phyloP scores from a whole-genome alignment of 2,888 invertebrate genomes.

The Uloborus plumipes region DNA sequence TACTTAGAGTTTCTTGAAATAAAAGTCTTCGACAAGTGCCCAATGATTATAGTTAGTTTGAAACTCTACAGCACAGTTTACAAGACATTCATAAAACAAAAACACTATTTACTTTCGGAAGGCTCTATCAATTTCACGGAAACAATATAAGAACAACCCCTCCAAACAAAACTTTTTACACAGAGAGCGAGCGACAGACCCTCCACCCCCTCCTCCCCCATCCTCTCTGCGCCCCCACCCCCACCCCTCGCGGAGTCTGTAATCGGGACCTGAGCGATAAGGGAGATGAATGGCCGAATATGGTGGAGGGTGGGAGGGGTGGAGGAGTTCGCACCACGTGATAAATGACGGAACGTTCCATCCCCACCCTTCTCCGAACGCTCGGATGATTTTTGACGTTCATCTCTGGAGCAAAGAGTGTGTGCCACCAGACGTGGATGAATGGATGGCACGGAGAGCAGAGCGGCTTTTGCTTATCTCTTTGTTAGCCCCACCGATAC shows the following conservation, averaged over 20 bases:
- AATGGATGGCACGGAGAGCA: conserved; percentile 35
- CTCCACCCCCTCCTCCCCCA: not conserved
- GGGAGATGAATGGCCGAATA: conserved; percentile 61
- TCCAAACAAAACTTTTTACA: conserved; percentile 36
- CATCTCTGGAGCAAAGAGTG: conserved; percentile 13
- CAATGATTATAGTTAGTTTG: too few species aligned
- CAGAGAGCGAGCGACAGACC: conserved; percentile 12
- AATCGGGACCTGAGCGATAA: conserved; percentile 55
- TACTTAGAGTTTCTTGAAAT: too few species aligned
- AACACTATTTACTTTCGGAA: not conserved
- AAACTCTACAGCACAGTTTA: too few species aligned
- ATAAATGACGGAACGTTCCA: conserved; percentile 43
- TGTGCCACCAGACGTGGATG: conserved; percentile 46
- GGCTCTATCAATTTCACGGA: conserved; percentile 14
- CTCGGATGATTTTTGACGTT: conserved; percentile 61
- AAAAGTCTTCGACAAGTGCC: too few species aligned
- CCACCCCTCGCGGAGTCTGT: conserved; percentile 27
- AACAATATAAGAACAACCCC: conserved; percentile 60
- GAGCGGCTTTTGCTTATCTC: conserved; percentile 56
- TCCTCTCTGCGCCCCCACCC: not conserved
- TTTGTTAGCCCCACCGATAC: conserved; percentile 37
- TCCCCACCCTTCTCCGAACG: conserved; percentile 11
- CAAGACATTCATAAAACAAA: not conserved
- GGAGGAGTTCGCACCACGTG: conserved; percentile 30
- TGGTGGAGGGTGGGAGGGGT: conserved; percentile 21